These are phyloP conservation scores for Eudasyphora cyanicolor DNA, from an alignment of 2,888 invertebrate genomes.

Conservation along the genomic window DNA sequence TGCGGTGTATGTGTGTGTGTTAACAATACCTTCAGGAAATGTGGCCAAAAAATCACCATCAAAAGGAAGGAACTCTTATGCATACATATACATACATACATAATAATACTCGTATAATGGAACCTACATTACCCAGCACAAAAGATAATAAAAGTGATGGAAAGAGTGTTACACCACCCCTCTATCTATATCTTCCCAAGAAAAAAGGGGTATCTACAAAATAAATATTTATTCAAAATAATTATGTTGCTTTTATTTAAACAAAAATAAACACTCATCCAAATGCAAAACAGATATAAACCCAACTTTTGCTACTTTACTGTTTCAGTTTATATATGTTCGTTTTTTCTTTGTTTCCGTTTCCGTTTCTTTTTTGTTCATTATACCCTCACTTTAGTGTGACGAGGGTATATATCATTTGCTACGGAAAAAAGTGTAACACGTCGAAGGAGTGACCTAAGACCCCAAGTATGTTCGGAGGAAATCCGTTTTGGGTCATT, in stretches of 20 bases:
- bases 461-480: too few species aligned
- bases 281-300: neutral
- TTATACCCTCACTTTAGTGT: too few species aligned
- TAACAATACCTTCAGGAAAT: neutral
- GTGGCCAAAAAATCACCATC: neutral
- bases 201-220: neutral
- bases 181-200: too few species aligned
- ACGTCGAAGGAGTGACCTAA: too few species aligned
- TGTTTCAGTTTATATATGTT: conserved; percentile 21
- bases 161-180: too few species aligned
- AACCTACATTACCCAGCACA: too few species aligned
- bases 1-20: neutral
- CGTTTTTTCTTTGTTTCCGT: neutral
- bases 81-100: neutral
- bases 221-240: conserved; percentile 12
- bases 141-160: too few species aligned
- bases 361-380: conserved; percentile 14
- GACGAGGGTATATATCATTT: too few species aligned
- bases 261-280: neutral
- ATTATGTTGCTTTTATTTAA: conserved; percentile 32
- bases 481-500: too few species aligned
- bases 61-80: neutral
- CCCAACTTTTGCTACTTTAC: neutral
- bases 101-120: too few species aligned
- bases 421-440: too few species aligned